Base-by-base conservation (phyloP, 2,113 vertebrate genomes). In the Columba janthina region DNA sequence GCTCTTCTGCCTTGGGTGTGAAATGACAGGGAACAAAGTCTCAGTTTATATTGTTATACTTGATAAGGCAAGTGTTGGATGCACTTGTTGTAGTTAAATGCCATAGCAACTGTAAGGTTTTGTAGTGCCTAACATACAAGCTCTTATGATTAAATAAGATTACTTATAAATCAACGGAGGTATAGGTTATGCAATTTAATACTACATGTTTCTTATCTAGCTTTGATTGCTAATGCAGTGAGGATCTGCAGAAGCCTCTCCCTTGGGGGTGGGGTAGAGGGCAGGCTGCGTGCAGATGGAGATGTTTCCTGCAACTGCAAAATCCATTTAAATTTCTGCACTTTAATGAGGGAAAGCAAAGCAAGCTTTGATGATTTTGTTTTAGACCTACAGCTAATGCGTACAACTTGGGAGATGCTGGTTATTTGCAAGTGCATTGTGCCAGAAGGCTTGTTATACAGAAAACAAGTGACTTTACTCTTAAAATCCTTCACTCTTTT, bases 191-290 rank as follows among this genome's bases (percentile, higher is more conserved):
- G 85, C 83, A 57, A 72, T 72, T 93, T 42, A 5, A 15, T 64
- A 5, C 76, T 67, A 15, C 20, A 1, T 65, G 60, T 13, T 73
- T 57, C 7, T 21, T 84, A 53, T 21, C 79, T 75, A 64, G 86
- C 69, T 78, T 85, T 86, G 90, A 48, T 89, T 71, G 92, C 82
- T 84, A 54, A 90, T 76, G 84, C 80, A 75, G 85, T 7, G 36
- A 65, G 66, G 79, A 79, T 88, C 89, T 10, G 89, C 92, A 93
- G 95, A 60, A 86, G 80, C 86, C 40, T 78, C 86, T 96, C 89
- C 83, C 87, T 75, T 22, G 44, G 78, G 71, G 85, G 56, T 0
- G 14, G 76, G 70, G 76, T 31, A 70, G 89, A 89, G 94, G 95
- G 77, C 87, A 85, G 69, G 84, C 89, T 70, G 77, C 53, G 65